These are phyloP conservation scores for Haliclystus octoradiatus DNA, from an alignment of 30 jellyfish, hydroid and myxozoan species.

Conservation along the genomic window DNA sequence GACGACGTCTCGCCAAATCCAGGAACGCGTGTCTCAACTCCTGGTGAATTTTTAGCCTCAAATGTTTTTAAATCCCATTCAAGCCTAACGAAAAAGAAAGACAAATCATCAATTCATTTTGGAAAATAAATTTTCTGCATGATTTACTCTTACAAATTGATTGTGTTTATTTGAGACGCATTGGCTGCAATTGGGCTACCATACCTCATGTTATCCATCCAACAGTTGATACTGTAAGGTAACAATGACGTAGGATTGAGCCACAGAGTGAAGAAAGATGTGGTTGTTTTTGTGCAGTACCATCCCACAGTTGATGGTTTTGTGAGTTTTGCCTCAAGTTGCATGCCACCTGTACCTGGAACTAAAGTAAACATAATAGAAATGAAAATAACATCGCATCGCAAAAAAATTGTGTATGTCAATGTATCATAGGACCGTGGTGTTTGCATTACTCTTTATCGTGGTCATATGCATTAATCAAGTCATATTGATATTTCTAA, in stretches of 20 bases:
- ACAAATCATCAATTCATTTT: not conserved
- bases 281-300: slow-evolving; percentile 13
- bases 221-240: slow-evolving; percentile 19
- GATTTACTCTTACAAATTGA: not conserved
- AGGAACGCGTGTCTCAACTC: slow-evolving; percentile 31
- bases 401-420: not conserved
- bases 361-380: slow-evolving; percentile 1
- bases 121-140: not conserved
- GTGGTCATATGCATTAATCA: no score
- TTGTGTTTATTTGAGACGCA: not conserved
- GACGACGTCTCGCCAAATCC: slow-evolving; percentile 33
- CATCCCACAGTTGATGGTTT: slow-evolving; percentile 27
- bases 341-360: slow-evolving; percentile 53
- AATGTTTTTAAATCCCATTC: slow-evolving; percentile 29
- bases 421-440: no score
- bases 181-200: not conserved
- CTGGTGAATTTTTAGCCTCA: slow-evolving; percentile 20
- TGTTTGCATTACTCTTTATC: no score
- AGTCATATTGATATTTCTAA: no score
- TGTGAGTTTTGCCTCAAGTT: slow-evolving; percentile 20
- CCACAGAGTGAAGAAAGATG: slow-evolving; percentile 24
- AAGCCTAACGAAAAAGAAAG: slow-evolving; percentile 6
- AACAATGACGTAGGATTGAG: slow-evolving; percentile 7
- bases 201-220: slow-evolving; percentile 35
- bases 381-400: not conserved